Evolutionary conservation across 2,888 invertebrate genomes (phyloP), one percentile per base, ranked within the genome.

Genomic region (Eilema depressum): DNA sequence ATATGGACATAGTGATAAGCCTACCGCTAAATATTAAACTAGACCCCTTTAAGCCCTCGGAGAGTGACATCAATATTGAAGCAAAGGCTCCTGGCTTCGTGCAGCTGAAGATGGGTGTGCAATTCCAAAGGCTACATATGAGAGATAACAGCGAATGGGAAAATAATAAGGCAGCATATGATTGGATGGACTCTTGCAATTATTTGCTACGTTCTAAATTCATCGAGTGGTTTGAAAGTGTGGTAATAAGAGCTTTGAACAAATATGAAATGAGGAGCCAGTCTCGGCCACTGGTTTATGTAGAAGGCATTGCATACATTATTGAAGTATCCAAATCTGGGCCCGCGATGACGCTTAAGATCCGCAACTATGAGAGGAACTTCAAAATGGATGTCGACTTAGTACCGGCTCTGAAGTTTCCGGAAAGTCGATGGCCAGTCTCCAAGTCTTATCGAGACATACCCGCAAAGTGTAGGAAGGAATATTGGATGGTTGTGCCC

Each of bases 1-100:
- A 97, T 79, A 90, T 96, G 80, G 96, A 96, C 79, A 88, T 96
- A 7, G 89, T 96, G 0, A 92, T 97, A 23, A 87, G 89, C 20
- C 81, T 96, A 17, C 96, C 96, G 0, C 77, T 96, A 0, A 89
- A 91, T 72, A 81, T 91, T 14, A 80, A 86, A 1, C 72, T 68
- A 14, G 74, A 90, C 14, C 69, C 67, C 0, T 25, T 37, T 3
- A 86, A 89, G 77, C 78, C 78, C 1, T 74, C 78, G 1, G 88
- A 89, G 28, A 91, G 92, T 59, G 92, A 94, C 81, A 89, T 96
- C 28, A 80, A 86, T 30, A 84, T 94, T 17, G 89, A 93, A 41
- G 84, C 91, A 0, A 88, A 92, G 65, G 81, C 85, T 2, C 92
- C 96, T 0, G 96, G 96, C 0, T 96, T 88, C 78, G 92, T 96